phyloP scores from a whole-genome alignment of 2,888 invertebrate species.

The Tortrix viridana region DNA sequence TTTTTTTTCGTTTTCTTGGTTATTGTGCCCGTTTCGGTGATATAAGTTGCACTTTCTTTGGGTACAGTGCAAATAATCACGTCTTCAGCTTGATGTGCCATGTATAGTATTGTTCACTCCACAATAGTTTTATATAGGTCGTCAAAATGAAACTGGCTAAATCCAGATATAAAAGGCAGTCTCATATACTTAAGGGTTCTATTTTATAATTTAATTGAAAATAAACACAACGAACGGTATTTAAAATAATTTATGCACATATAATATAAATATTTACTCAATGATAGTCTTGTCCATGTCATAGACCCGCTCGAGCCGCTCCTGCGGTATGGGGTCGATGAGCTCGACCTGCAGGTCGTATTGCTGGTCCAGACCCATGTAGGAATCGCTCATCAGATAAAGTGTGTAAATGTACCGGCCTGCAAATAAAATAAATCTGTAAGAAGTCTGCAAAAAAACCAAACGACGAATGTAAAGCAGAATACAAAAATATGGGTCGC shows the following conservation, averaged over 20 bases:
- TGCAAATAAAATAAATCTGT: conserved; percentile 59
- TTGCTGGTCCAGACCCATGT: conserved; percentile 97
- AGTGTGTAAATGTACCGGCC: conserved; percentile 91
- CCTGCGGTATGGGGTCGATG: conserved; percentile 67
- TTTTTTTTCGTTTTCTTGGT: no score
- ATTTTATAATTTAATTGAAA: conserved; percentile 3
- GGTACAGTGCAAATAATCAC: no score
- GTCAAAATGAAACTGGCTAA: no score
- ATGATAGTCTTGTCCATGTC: conserved; percentile 66
- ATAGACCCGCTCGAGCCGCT: conserved; percentile 63
- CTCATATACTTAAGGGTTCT: no score
- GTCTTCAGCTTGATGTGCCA: no score
- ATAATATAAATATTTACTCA: conserved; percentile 50
- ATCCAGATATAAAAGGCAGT: no score
- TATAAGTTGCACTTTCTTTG: no score
- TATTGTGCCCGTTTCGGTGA: no score
- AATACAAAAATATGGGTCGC: no score
- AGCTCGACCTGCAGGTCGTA: conserved; percentile 85
- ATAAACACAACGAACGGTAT: conserved; percentile 37
- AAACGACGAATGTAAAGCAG: no score
- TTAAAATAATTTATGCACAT: conserved; percentile 49
- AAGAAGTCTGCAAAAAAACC: conserved; percentile 1
- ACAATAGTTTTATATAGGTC: no score
- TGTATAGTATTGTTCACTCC: no score
- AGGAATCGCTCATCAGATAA: conserved; percentile 95